Base-by-base conservation (phyloP, 2,113 vertebrate genomes). In the Hippocampus comes region DNA sequence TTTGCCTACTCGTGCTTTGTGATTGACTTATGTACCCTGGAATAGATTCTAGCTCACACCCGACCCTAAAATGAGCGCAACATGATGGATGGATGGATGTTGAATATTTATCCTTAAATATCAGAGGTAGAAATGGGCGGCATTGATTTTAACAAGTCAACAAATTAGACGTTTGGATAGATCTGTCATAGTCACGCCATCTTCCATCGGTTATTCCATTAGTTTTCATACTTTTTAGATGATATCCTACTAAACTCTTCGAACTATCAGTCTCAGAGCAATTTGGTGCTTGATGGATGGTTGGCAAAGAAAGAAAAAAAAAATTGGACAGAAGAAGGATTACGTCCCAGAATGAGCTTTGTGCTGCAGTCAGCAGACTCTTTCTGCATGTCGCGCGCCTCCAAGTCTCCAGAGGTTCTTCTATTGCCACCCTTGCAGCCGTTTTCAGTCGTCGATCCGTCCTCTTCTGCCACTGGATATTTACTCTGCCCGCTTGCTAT, bases 391-490 rank as follows among this genome's bases (percentile, higher is more conserved):
- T 77, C 68, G 27, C n/a, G 25, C 27, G 42, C 69, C 78, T 82
- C 63, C 71, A 30, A n/a, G 49, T 65, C 67, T 78, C 75, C 56
- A 57, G 75, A 72, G 55, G 78, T 59, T 79, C 82, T 88, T 81
- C 79, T 76, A 75, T 83, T 77, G 67, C 77, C 72, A 60, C 74
- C 78, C 72, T 43, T 12, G 41, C 78, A 66, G 78, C 75, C 72
- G 72, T 73, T 78, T 27, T 23, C 70, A 67, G 69, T 75, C 60
- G 65, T 79, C 75, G 76, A 74, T 78, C 72, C 77, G 78, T 87
- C 85, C 72, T 81, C 75, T 53, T 73, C 73, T 85, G 72, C 85
- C 86, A 83, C 78, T 88, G 83, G 83, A 89, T 87, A 89, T 91
- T 91, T 90, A 86, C 88, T 84, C 86, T 56, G 49, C 70, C 63